Conservation (phyloP, 35 echinoderm and acorn worm species). For the Amphiura filiformis region DNA sequence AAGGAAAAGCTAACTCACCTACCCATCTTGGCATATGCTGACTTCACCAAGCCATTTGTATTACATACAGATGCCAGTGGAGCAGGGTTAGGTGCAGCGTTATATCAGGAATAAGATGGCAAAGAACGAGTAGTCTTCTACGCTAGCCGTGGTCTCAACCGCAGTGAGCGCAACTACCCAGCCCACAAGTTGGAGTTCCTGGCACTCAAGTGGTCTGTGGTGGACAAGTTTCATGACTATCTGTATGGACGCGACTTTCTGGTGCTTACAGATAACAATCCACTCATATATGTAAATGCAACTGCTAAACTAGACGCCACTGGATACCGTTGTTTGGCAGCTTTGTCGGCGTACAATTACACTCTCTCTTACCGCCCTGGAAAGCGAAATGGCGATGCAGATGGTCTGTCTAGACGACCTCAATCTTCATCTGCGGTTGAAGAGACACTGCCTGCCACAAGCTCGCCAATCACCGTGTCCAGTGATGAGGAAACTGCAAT, state of each 20-base stretch:
- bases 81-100: slow-evolving; percentile 49
- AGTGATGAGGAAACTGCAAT: no score
- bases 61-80: slow-evolving; percentile 60
- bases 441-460: no score
- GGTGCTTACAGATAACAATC: slow-evolving; percentile 46
- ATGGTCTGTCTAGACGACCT: slow-evolving; percentile 36
- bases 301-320: slow-evolving; percentile 48
- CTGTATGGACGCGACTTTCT: slow-evolving; percentile 9
- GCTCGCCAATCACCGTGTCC: no score
- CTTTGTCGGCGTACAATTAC: slow-evolving; percentile 16
- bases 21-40: background rate
- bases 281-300: slow-evolving; percentile 12
- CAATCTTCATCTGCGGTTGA: background rate
- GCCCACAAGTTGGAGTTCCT: slow-evolving; percentile 21
- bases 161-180: slow-evolving; percentile 42
- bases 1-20: slow-evolving; percentile 17
- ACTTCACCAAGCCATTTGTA: slow-evolving; percentile 43
- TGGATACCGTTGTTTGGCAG: slow-evolving; percentile 39
- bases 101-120: slow-evolving; percentile 47
- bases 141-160: slow-evolving; percentile 11
- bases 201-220: slow-evolving; percentile 16
- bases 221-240: slow-evolving; percentile 54
- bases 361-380: slow-evolving; percentile 39
- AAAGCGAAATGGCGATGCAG: slow-evolving; percentile 24
- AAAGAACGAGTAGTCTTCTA: background rate